Base-by-base conservation (phyloP, 2,888 invertebrate genomes). In the Baccha elongata region DNA sequence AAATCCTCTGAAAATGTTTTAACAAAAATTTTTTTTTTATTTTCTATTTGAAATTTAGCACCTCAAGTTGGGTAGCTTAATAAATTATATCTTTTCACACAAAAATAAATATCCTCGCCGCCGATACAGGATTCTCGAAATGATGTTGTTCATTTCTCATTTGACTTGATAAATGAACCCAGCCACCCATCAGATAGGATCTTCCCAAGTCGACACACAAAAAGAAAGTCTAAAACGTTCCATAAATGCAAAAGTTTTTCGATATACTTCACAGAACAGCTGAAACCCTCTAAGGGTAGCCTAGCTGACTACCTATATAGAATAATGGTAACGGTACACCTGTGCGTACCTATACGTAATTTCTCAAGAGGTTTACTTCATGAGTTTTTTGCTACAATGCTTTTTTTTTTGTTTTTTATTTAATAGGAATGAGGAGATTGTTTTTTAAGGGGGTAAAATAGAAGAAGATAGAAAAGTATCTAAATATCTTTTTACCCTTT, bases 101-200 rank as follows among this genome's bases (percentile, higher is more conserved):
- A 55, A 48, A 83, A 72, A 78, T 72, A 83, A 67, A 78, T 72
- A 81, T 72, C 55, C 29, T 13, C 10, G 19, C 7, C 71, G 60
- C 58, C 64, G 60, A 83, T 83, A 58, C 32, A 37, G 32, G 7
- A 53, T 32, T 64, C 72, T 72, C 42, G 53, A 68, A 78, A 83
- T 83, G 83, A 83, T 78, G 83, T 67, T 83, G 83, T 83, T 83
- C 83, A 83, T 83, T 83, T 83, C 83, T 83, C 83, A 83, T 83
- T 83, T 78, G 78, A 68, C 68, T 72, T 83, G 83, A 83, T 83
- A 83, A 83, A 83, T 83, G 83, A 78, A 78, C 68, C 83, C 64
- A 68, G 60, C 37, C 32, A 46, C 58, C 58, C 58, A 40, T 58
- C 23, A 68, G 72, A 72, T 76, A 73, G 64, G n/a, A 78, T 68